Percentiles rank a stretch among this genome's conserved stretches.
phyloP scores from a whole-genome alignment of 2,113 vertebrate species.

The Rhegmatorhina hoffmannsi region DNA sequence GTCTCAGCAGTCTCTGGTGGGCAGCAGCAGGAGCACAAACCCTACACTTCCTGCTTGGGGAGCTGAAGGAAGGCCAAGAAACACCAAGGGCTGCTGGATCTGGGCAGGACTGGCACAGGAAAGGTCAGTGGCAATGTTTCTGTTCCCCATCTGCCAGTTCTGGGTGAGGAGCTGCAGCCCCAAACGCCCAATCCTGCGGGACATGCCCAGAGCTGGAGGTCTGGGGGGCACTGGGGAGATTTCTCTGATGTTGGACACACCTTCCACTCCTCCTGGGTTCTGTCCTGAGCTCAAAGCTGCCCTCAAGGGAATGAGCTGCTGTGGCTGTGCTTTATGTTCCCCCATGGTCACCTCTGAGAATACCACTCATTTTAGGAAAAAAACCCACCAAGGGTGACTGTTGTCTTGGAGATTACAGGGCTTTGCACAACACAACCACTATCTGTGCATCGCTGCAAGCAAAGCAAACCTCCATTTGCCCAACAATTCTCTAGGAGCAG shows the following conservation, averaged over 20 bases:
- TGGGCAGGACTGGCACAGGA: not conserved
- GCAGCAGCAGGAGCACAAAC: not conserved
- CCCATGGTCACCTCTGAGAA: not conserved
- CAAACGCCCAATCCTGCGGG: rapidly evolving
- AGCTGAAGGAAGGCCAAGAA: rapidly evolving
- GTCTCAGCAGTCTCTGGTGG: not conserved
- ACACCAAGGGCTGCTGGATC: not conserved
- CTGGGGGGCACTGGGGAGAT: not conserved
- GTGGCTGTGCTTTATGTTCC: not conserved
- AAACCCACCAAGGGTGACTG: not conserved
- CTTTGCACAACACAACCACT: not conserved
- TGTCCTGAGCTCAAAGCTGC: not conserved
- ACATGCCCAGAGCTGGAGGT: rapidly evolving
- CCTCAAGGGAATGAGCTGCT: rapidly evolving
- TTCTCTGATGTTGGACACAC: rapidly evolving
- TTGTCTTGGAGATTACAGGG: too few relatives aligned
- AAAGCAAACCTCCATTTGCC: not conserved
- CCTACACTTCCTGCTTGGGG: not conserved
- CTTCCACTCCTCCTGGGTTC: not conserved
- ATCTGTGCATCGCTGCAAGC: not conserved
- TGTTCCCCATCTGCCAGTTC: not conserved
- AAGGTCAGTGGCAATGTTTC: slow-evolving; percentile 28
- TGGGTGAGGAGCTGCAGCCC: not conserved
- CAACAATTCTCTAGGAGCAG: not conserved
- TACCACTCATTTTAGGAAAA: not conserved